Percentiles rank a stretch among this genome's conserved stretches.
These are phyloP conservation scores for Rhamnusium bicolor DNA, from an alignment of 2,888 invertebrate species.

Conservation along the genomic window DNA sequence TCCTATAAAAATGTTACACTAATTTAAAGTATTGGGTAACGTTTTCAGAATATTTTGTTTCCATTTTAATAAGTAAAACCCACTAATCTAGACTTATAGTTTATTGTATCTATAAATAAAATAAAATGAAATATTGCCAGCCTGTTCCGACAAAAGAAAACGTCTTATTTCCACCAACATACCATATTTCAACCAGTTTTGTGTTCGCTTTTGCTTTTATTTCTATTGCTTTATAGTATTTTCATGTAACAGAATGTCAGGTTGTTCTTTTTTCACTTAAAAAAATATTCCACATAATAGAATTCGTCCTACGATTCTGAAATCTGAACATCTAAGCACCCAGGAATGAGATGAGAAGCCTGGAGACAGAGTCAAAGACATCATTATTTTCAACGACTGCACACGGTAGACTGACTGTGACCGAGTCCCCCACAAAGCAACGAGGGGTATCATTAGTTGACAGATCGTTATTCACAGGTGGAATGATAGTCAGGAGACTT, in stretches of 20 bases:
- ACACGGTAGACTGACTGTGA: constrained; percentile 47
- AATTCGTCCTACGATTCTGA: constrained; percentile 19
- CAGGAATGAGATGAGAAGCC: background rate
- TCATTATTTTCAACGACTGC: constrained; percentile 31
- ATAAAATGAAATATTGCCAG: background rate
- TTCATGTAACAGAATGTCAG: constrained; percentile 16
- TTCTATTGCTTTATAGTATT: constrained; percentile 24
- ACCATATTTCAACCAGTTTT: background rate
- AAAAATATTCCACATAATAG: constrained; percentile 9
- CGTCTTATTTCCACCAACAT: background rate
- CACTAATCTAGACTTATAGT: background rate
- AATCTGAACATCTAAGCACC: constrained; percentile 22
- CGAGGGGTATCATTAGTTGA: constrained; percentile 38
- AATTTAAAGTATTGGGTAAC: no score
- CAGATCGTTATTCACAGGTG: constrained; percentile 40
- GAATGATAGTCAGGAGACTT: constrained; percentile 3
- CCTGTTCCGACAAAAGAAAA: background rate
- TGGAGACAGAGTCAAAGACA: constrained; percentile 11
- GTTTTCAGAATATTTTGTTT: background rate
- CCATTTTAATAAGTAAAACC: background rate
- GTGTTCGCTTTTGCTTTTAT: background rate
- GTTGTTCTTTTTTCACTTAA: constrained; percentile 6
- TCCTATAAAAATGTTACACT: no score
- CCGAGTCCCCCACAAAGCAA: constrained; percentile 78
- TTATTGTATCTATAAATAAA: background rate